Evolutionary conservation across 2,797 vertebrate genomes (phyloP).

Genomic region (Myiotriccus ornatus): DNA sequence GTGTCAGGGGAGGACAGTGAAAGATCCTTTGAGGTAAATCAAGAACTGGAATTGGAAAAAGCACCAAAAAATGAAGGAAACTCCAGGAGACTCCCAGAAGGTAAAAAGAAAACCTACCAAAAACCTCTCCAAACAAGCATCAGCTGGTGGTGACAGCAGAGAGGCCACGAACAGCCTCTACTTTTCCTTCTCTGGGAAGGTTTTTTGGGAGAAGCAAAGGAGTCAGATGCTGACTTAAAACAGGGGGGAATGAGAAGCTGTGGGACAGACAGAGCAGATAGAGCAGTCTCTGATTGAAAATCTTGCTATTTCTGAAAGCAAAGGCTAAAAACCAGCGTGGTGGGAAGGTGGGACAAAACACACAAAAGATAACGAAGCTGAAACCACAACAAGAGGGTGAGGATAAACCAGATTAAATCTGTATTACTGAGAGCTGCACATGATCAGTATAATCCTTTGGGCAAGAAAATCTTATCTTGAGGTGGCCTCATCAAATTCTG

Average conservation of each 20-base stretch:
- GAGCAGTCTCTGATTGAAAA: neutral
- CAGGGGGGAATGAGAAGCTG: neutral
- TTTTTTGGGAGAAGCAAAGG: neutral
- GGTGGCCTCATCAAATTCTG: neutral
- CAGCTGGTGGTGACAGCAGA: neutral
- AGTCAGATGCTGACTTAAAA: neutral
- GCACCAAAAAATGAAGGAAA: neutral
- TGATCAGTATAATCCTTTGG: neutral
- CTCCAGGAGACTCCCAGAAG: neutral
- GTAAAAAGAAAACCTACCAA: neutral
- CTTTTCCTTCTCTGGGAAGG: neutral
- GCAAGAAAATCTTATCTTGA: neutral
- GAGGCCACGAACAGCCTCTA: neutral
- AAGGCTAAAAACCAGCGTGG: neutral
- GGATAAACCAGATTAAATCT: neutral
- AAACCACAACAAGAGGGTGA: neutral
- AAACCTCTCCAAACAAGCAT: neutral
- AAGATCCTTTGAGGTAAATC: neutral
- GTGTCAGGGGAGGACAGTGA: neutral
- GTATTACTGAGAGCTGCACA: neutral
- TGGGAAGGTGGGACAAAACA: neutral
- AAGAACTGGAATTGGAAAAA: neutral
- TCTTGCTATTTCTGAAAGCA: neutral
- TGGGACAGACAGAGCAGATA: neutral
- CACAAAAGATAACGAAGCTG: neutral